phyloP scores from a whole-genome alignment of 2,113 vertebrate genomes.

The Anoura caudifer region DNA sequence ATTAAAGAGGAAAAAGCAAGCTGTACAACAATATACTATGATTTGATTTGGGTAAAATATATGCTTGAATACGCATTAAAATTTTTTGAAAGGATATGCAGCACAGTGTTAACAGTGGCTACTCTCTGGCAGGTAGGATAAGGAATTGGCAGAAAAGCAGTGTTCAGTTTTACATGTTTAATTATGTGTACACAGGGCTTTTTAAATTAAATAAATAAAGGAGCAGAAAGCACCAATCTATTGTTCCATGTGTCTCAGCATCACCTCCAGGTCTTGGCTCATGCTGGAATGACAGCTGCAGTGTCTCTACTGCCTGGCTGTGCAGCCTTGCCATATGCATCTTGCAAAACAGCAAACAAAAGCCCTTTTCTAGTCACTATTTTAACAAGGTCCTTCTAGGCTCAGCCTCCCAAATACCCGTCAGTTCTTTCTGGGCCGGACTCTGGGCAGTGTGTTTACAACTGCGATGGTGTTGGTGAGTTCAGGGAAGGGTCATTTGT shows the following conservation, averaged over 20 bases:
- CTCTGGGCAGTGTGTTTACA: background rate
- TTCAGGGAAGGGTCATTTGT: background rate
- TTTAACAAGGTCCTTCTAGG: background rate
- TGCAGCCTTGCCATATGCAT: background rate
- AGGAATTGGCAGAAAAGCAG: background rate
- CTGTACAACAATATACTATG: conserved; percentile 31
- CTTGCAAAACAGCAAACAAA: background rate
- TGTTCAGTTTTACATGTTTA: background rate
- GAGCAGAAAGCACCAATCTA: background rate
- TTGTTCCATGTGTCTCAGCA: background rate
- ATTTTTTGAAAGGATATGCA: background rate
- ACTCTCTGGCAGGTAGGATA: background rate
- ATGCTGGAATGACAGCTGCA: background rate
- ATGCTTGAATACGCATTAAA: conserved; percentile 29
- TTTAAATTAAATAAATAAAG: background rate
- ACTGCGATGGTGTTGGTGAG: background rate
- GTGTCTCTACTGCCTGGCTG: too few relatives aligned
- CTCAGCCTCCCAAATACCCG: background rate
- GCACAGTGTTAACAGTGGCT: background rate
- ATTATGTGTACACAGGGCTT: background rate
- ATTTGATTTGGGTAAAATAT: conserved; percentile 44
- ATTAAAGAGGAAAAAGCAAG: conserved; percentile 44
- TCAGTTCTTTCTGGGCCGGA: background rate
- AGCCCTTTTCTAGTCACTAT: background rate
- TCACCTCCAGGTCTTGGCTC: background rate